Percentiles rank a stretch among this genome's conserved stretches.
Conservation (phyloP, 2,113 vertebrate genomes). For the Daboia siamensis region DNA sequence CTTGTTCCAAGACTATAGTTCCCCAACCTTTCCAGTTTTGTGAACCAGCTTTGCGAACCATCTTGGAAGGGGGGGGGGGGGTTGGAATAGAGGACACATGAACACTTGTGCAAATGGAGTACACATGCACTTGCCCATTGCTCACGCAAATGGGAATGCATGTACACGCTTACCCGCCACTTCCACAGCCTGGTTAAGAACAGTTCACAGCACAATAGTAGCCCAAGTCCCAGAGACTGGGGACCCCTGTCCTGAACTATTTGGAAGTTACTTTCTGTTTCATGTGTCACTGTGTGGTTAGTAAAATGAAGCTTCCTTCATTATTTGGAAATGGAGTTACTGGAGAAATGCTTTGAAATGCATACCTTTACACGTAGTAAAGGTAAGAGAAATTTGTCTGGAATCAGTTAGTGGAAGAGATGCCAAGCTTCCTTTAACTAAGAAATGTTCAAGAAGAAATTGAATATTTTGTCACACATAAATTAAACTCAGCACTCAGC, state of each 20-base stretch:
- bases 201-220: background rate
- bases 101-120: background rate
- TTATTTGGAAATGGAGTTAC: background rate
- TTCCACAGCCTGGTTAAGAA: background rate
- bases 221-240: accelerated
- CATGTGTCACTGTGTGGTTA: background rate
- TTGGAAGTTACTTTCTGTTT: background rate
- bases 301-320: background rate
- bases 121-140: background rate
- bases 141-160: background rate
- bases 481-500: background rate
- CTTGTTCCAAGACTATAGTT: background rate
- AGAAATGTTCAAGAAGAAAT: background rate
- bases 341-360: background rate
- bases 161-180: accelerated
- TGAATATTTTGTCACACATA: background rate
- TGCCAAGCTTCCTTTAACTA: background rate
- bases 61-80: accelerated
- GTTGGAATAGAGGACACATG: background rate
- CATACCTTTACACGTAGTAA: background rate
- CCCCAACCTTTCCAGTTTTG: background rate
- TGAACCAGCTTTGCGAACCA: accelerated
- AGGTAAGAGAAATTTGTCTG: background rate
- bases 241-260: background rate
- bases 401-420: background rate